Evolutionary conservation across 2,888 invertebrate genomes (phyloP), one percentile per base, ranked within the genome.

Genomic region (Cataglyphis livida): DNA sequence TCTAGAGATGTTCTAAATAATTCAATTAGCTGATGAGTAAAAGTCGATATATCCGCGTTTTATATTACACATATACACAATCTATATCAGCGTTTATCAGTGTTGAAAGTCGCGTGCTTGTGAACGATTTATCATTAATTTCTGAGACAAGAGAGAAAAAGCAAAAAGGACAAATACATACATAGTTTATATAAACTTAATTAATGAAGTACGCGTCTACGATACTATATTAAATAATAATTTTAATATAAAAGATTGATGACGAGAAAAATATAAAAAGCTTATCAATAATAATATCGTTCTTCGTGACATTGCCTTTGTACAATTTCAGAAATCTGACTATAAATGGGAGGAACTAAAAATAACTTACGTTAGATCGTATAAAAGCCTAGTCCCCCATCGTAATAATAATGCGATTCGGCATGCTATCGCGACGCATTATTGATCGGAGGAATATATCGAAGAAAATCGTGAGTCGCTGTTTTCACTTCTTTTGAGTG

Each of bases 21-120:
- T 44, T 79, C 12, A 79, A 70, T 59, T 35, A 35, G 1, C 15
- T 25, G n/a, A 18, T 15, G 38, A 70, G 21, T 61, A 44, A 79
- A 59, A 59, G 6, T 59, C 48, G 35, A 54, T 1, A 18, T 59
- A 65, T 21, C 32, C 48, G 25, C 44, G 32, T 21, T 68, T 70
- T 41, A 48, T 70, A 18, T 54, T 32, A 32, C 12, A 44, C 41
- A 21, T 44, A 44, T 28, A 54, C 35, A 70, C 18, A 32, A n/a
- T 15, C 44, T 21, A 12, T 59, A 70, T 59, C 44, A 59, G 32
- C 32, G 59, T 70, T 21, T 35, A 48, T 44, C n/a, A 35, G 25
- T 71, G 59, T 25, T 70, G 28, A 15, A 18, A 38, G 81, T 88
- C 84, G 89, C 89, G 89, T 87, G 87, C 15, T 68, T 65, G 73